Evolutionary conservation across 2,113 vertebrate species (phyloP).

Genomic region (Heloderma charlesbogerti): DNA sequence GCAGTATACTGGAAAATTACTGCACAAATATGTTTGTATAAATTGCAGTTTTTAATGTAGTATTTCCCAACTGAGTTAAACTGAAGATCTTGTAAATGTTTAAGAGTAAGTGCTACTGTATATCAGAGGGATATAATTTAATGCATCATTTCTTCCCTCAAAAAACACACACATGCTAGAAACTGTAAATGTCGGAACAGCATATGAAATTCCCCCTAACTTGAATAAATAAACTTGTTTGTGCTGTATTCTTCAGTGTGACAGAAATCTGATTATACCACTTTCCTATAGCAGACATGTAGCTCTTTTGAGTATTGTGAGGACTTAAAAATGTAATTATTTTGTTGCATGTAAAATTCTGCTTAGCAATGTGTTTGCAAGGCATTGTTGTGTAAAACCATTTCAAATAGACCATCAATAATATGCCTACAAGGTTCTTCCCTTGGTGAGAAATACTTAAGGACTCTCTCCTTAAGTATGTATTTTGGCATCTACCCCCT

Average conservation of each 20-base stretch:
- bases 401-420: not conserved
- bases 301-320: not conserved
- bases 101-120: not conserved
- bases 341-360: not conserved
- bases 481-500: not conserved
- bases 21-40: not conserved
- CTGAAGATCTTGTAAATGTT: constrained; percentile 5
- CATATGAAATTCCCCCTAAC: not conserved
- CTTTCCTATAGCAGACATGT: not conserved
- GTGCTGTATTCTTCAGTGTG: not conserved
- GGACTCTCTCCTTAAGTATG: not conserved
- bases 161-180: not conserved
- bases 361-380: not conserved
- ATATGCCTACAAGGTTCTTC: not conserved
- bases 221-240: not conserved
- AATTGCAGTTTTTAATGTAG: not conserved
- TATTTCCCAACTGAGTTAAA: constrained; percentile 31
- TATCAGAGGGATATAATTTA: constrained; percentile 40
- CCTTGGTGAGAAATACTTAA: not conserved
- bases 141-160: constrained; percentile 16
- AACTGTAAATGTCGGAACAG: constrained; percentile 12
- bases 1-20: not conserved
- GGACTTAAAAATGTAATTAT: not conserved
- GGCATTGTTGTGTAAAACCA: not conserved
- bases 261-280: not conserved